Evolutionary conservation across 1,140 invertebrate genomes (phyloP).

Genomic region (Pissodes strobi): DNA sequence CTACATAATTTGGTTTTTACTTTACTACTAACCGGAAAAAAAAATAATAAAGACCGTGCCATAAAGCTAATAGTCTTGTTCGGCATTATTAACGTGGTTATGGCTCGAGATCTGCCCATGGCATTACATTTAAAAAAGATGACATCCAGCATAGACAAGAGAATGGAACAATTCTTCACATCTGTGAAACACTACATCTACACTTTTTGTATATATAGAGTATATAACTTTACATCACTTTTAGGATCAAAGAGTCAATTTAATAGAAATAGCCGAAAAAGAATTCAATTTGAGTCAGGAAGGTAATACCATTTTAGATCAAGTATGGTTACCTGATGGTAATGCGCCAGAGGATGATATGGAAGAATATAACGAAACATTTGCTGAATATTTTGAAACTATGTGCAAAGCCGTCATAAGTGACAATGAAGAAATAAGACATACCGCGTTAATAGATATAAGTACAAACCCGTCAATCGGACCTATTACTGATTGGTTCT

Average conservation of each 20-base stretch:
- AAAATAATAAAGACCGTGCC: too few species aligned
- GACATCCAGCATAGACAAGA: too few species aligned
- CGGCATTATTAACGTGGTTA: too few species aligned
- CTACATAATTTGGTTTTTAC: too few species aligned
- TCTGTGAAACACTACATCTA: too few species aligned
- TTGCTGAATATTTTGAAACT: constrained; percentile 47
- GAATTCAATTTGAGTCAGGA: constrained; percentile 42
- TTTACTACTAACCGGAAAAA: too few species aligned
- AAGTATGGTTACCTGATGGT: constrained; percentile 42
- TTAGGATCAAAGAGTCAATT: constrained; percentile 49
- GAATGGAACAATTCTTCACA: too few species aligned
- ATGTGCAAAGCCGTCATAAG: constrained; percentile 46
- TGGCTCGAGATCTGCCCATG: too few species aligned
- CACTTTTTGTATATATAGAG: too few species aligned
- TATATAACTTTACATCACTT: constrained; percentile 25
- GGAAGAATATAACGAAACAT: constrained; percentile 14
- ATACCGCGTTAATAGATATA: constrained; percentile 46
- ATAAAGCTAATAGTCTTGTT: too few species aligned
- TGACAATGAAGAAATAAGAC: constrained; percentile 39
- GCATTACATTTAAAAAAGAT: too few species aligned
- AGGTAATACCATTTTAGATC: constrained; percentile 35
- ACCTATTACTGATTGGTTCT: constrained; percentile 52
- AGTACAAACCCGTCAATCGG: constrained; percentile 47
- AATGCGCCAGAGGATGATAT: constrained; percentile 31
- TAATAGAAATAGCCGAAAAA: constrained; percentile 47